A percentile compares a stretch with the other conserved stretches of the same genome.
phyloP scores from a whole-genome alignment of 2,888 invertebrate species.

The Iphiclides podalirius region DNA sequence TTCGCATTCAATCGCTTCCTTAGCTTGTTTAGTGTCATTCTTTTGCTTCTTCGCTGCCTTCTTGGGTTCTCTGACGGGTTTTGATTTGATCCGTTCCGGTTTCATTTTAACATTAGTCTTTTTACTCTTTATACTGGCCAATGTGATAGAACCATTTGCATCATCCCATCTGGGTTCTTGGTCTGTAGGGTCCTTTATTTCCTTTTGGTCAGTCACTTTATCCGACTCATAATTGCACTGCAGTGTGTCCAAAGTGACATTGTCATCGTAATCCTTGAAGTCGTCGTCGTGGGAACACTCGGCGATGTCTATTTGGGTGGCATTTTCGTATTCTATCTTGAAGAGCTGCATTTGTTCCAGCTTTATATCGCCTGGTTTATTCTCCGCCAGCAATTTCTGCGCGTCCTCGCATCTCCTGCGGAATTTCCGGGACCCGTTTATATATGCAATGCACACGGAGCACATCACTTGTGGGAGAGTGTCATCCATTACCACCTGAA shows the following conservation, averaged over 20 bases:
- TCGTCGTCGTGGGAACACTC: conserved; percentile 37
- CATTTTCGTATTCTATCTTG: conserved; percentile 27
- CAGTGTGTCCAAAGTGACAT: conserved; percentile 37
- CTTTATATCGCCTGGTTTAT: conserved; percentile 36
- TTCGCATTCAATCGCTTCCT: conserved; percentile 62
- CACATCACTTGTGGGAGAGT: conserved; percentile 42
- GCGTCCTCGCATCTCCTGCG: conserved; percentile 38
- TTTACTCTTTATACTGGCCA: conserved; percentile 24
- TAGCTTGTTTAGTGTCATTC: conserved; percentile 36
- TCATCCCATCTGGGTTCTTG: no score
- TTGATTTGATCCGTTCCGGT: neutral
- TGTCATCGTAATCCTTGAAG: conserved; percentile 44
- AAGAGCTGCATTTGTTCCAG: conserved; percentile 30
- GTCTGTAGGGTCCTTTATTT: no score
- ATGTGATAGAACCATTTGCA: no score
- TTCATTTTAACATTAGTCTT: conserved; percentile 36
- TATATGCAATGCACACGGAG: conserved; percentile 34
- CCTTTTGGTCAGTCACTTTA: no score
- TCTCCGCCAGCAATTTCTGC: conserved; percentile 32
- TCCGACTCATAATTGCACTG: conserved; percentile 14
- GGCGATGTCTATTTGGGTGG: conserved; percentile 41
- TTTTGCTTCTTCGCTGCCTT: conserved; percentile 30
- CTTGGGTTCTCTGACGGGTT: conserved; percentile 4
- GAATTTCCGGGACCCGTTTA: conserved; percentile 40
- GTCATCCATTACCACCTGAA: conserved; percentile 43